Percentiles rank a stretch among this genome's conserved stretches.
phyloP scores from a whole-genome alignment of 2,113 vertebrate genomes.

The Acrocephalus kingi region DNA sequence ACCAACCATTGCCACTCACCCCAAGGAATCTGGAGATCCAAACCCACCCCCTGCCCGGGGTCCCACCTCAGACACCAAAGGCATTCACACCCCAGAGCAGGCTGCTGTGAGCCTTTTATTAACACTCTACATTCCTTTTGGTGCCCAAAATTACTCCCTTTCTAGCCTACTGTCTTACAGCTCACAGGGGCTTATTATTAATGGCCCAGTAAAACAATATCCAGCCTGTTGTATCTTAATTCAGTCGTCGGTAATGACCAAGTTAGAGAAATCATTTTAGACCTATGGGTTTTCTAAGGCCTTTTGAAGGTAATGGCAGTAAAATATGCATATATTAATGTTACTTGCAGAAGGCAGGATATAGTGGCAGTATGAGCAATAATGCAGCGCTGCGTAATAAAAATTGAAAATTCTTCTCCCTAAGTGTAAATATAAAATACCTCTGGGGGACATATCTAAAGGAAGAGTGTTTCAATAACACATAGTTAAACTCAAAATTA shows the following conservation, averaged over 20 bases:
- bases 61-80: neutral
- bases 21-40: neutral
- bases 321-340: conserved; percentile 71
- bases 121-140: conserved; percentile 45
- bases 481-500: conserved; percentile 71
- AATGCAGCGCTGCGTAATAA: conserved; percentile 59
- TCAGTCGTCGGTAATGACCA: conserved; percentile 57
- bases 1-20: neutral
- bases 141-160: conserved; percentile 35
- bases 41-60: neutral
- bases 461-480: conserved; percentile 69
- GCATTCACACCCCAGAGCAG: neutral
- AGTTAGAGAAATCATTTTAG: conserved; percentile 57
- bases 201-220: conserved; percentile 71
- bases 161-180: conserved; percentile 41
- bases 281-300: conserved; percentile 61
- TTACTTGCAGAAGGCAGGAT: conserved; percentile 56
- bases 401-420: conserved; percentile 65
- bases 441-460: conserved; percentile 61
- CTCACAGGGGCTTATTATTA: conserved; percentile 60
- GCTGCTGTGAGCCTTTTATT: conserved; percentile 30
- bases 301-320: conserved; percentile 64
- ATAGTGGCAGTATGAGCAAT: conserved; percentile 57
- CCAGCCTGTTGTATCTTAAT: conserved; percentile 64
- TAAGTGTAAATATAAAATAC: conserved; percentile 70